phyloP scores from a whole-genome alignment of 2,113 vertebrate genomes.

The Forbesichthys agassizii region DNA sequence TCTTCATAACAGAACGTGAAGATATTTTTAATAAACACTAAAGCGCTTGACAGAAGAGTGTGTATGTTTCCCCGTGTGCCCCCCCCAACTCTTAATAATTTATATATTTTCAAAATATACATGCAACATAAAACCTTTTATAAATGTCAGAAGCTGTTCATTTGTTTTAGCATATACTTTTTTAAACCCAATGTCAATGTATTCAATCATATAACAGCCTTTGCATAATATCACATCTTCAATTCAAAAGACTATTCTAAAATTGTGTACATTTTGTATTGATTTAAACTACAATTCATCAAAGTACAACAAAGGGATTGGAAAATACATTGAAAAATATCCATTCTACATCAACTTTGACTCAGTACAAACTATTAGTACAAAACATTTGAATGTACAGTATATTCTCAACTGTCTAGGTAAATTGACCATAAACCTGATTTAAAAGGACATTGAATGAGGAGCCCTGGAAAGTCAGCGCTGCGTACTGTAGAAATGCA shows the following conservation, averaged over 20 bases:
- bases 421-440: conserved; percentile 15
- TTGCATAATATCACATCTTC: conserved; percentile 35
- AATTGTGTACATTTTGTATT: conserved; percentile 42
- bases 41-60: too few species aligned
- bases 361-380: conserved; percentile 7
- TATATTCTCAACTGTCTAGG: conserved; percentile 4
- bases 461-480: background rate
- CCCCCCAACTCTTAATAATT: conserved; percentile 39
- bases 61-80: conserved; percentile 10
- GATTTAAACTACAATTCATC: conserved; percentile 31
- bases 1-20: conserved; percentile 34
- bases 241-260: conserved; percentile 34
- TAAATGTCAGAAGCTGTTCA: conserved; percentile 23
- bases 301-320: conserved; percentile 52
- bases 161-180: conserved; percentile 33
- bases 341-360: conserved; percentile 27
- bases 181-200: conserved; percentile 38
- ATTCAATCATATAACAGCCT: conserved; percentile 17
- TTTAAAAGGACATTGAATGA: conserved; percentile 14
- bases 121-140: conserved; percentile 39
- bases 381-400: conserved; percentile 1
- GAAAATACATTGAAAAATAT: conserved; percentile 1
- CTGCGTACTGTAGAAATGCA: conserved; percentile 2
- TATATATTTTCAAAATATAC: conserved; percentile 43
- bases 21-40: conserved; percentile 15